Base-by-base conservation (phyloP, 2,888 invertebrate genomes). In the Drosophila nr. perissopoda region DNA sequence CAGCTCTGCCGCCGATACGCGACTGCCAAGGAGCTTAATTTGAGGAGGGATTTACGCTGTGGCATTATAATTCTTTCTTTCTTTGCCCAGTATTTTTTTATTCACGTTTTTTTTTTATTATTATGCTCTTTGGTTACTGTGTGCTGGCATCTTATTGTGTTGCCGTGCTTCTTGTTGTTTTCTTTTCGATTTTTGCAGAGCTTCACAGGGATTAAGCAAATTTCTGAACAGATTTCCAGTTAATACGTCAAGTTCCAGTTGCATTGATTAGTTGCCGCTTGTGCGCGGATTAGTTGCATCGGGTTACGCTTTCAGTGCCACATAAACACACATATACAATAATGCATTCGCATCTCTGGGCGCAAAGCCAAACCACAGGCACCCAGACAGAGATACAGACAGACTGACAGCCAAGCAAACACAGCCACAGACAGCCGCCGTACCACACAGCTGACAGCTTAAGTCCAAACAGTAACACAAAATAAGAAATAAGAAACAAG, bases 11-110 rank as follows among this genome's bases (percentile, higher is more conserved):
- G 67, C 65, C 82, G 74, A 83, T 81, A 81, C 64, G 79, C 76
- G 71, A 76, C 82, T 79, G 86, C 78, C 89, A 89, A 90, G 89
- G 75, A 88, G 91, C 91, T 91, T 91, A 91, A 91, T 90, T 91
- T 92, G 83, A 91, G 88, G 79, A 82, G 83, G 91, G 90, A 91
- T 91, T 91, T 91, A 81, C 81, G 80, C 71, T 78, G 83, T 76
- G 84, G 85, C 81, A 89, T 90, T 88, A 90, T 88, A 90, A 90
- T 84, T 85, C 82, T 75, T 79, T 71, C 63, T 69, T 72, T 74
- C 69, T 61, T 64, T 61, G 52, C 61, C 53, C 48, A 38, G 34
- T 36, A 49, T 59, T 54, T 46, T 58, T 27, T 21, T 49, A 34
- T 38, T 29, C 25, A 13, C 36, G 65, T 63, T 67, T 53, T 62